Base-by-base conservation (phyloP, 1,140 invertebrate species). In the Danaus plexippus region DNA sequence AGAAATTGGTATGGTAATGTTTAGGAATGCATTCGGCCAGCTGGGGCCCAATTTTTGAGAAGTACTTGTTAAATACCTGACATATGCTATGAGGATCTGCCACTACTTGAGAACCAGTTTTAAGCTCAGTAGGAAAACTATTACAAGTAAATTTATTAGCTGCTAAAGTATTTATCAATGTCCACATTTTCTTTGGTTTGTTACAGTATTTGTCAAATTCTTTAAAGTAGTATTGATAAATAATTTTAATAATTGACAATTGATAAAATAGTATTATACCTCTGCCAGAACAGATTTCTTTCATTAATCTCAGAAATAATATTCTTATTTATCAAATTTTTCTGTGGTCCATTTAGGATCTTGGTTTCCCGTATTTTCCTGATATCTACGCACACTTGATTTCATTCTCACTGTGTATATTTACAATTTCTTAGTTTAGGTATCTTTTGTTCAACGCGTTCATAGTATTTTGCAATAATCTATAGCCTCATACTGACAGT, bases 101-200 rank as follows among this genome's bases (percentile, higher is more conserved):
- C 18, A 49, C n/a, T 15, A 15, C 8, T n/a, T 49, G 11, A 49
- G 47, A 15, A 13, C n/a, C 47, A 8, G 9, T 22, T 49, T 15
- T 9, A 15, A 49, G 7, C n/a, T 49, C 32, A 13, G 47, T 8
- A 9, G 47, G 47, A 49, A 22, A 13, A 49, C 15, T 49, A 22
- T 49, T 49, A 9, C 18, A 49, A n/a, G n/a, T n/a, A n/a, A n/a
- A 15, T 22, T 49, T 49, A 49, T 49, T 49, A 15, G 11, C 18
- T 5, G 47, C 12, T n/a, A 49, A 22, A 15, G 10, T 49, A 15
- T 7, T 49, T n/a, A 49, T 15, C 10, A 49, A 22, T 18, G 11
- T 49, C 47, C 47, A 49, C 12, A 49, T 49, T 49, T 49, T 49
- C 47, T 49, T 15, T 13, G n/a, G 18, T 22, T 49, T 49, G 15